Conservation (phyloP, 1,140 invertebrate species). For the Drosophila sturtevanti region DNA sequence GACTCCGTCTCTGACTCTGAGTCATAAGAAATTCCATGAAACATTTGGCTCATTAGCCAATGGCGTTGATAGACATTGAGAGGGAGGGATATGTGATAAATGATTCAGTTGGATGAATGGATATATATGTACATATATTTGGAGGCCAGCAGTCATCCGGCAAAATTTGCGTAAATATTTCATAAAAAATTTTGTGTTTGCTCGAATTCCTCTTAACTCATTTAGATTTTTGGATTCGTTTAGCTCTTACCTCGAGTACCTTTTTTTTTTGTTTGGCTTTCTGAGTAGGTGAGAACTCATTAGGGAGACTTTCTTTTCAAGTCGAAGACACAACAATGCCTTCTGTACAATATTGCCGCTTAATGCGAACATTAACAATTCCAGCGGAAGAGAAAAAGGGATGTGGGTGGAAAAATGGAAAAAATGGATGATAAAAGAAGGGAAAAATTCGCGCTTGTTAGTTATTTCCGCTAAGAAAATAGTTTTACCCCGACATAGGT, state of each 20-base stretch:
- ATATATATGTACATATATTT: no score
- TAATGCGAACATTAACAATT: constrained; percentile 13
- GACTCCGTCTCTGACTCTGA: constrained; percentile 51
- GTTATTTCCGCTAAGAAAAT: constrained; percentile 74
- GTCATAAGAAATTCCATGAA: constrained; percentile 42
- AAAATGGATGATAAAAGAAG: no score
- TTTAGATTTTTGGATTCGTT: background rate
- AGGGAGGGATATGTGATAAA: constrained; percentile 62
- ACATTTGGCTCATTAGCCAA: constrained; percentile 66
- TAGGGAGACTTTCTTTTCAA: constrained; percentile 7
- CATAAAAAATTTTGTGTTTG: background rate
- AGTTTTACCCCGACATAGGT: constrained; percentile 30
- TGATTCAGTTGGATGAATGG: constrained; percentile 74
- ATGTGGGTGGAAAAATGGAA: no score
- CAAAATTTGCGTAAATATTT: constrained; percentile 27
- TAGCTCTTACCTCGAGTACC: background rate
- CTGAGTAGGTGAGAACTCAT: constrained; percentile 1
- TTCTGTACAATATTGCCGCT: constrained; percentile 5
- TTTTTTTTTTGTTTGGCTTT: background rate
- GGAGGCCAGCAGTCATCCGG: constrained; percentile 36
- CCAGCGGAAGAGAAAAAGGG: background rate
- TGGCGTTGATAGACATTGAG: constrained; percentile 53
- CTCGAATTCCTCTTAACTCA: background rate
- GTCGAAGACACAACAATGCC: constrained; percentile 7
- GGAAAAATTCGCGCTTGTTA: constrained; percentile 66